A percentile compares a stretch with the other conserved stretches of the same genome.
These are phyloP conservation scores for Monoplex corrugatus DNA, from an alignment of 2,888 invertebrate genomes.

Conservation along the genomic window DNA sequence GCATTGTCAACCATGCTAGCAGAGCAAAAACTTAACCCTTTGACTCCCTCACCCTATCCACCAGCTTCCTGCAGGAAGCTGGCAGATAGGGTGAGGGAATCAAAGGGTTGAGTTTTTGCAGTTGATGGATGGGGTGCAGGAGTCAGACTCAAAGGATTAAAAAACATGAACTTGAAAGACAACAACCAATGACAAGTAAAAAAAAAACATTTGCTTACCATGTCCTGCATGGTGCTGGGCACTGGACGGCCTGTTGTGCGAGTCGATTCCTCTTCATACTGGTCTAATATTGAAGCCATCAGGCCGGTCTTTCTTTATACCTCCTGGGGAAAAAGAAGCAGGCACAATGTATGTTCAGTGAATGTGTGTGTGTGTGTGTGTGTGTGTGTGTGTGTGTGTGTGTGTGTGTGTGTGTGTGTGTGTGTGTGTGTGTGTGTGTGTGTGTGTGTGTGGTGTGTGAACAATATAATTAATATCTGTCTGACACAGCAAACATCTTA, in stretches of 20 bases:
- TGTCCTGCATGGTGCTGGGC: constrained; percentile 45
- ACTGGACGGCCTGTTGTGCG: constrained; percentile 60
- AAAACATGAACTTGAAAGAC: no score
- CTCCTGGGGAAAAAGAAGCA: background rate
- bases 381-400: constrained; percentile 9
- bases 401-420: constrained; percentile 35
- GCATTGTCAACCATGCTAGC: no score
- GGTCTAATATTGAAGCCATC: constrained; percentile 93
- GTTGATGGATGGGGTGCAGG: no score
- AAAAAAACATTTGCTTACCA: constrained; percentile 49
- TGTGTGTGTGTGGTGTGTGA: background rate
- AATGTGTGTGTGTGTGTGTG: constrained; percentile 26
- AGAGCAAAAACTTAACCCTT: no score
- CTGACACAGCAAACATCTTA: no score
- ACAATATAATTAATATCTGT: no score
- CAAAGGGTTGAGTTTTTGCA: no score
- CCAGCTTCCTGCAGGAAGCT: no score
- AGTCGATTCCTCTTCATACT: constrained; percentile 87
- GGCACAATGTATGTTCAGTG: background rate
- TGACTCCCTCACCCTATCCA: no score
- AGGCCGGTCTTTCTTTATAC: background rate
- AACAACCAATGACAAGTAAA: no score
- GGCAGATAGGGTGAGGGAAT: no score
- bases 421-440: background rate
- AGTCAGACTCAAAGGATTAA: no score